These are phyloP conservation scores for Lepidocyrtoides sp. DNA, from an alignment of 2,888 invertebrate species.

Conservation along the genomic window DNA sequence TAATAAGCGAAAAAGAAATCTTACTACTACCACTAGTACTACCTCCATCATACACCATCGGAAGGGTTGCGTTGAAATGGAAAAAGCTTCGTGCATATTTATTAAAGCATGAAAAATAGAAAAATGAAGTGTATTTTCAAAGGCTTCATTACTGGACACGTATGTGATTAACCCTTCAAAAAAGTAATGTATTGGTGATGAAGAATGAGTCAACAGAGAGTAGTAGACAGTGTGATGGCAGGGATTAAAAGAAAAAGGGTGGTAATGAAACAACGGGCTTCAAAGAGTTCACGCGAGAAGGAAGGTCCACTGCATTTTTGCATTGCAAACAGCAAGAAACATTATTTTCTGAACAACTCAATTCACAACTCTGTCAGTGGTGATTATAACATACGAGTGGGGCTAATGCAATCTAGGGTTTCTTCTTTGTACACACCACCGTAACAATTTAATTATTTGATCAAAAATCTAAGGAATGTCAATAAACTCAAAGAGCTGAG, in stretches of 20 bases:
- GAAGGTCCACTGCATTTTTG: background rate
- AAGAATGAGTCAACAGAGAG: conserved; percentile 14
- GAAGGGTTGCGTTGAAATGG: background rate
- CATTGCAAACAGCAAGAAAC: too few species aligned
- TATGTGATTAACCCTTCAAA: conserved; percentile 56
- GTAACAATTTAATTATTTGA: too few species aligned
- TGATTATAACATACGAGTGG: too few species aligned
- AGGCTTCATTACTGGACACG: conserved; percentile 45
- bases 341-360: too few species aligned
- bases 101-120: background rate
- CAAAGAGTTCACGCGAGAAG: background rate
- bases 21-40: background rate
- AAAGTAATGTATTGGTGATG: conserved; percentile 45
- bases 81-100: background rate
- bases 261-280: background rate
- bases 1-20: conserved; percentile 50
- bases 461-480: too few species aligned
- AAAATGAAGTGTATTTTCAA: background rate
- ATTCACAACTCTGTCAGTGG: too few species aligned
- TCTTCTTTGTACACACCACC: too few species aligned
- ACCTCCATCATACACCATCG: background rate
- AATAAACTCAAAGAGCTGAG: too few species aligned
- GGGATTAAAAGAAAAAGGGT: background rate
- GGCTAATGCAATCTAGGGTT: too few species aligned
- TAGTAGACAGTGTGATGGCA: background rate